Evolutionary conservation across 1,140 invertebrate genomes (phyloP).

Genomic region (Hyphantria cunea): DNA sequence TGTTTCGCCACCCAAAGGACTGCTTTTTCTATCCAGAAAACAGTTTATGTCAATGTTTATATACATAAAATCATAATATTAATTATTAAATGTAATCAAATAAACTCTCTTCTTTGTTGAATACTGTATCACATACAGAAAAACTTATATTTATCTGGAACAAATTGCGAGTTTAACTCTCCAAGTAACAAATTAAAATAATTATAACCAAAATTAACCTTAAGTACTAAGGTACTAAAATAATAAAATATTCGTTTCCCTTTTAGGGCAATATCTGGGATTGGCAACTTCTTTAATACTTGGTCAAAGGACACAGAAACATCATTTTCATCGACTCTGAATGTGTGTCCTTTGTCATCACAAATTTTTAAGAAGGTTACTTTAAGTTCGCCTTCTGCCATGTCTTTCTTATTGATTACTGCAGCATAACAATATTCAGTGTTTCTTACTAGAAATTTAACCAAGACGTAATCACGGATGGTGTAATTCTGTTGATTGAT

Average conservation of each 20-base stretch:
- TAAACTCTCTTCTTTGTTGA: too few species aligned
- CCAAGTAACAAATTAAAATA: too few species aligned
- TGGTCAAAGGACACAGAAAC: background rate
- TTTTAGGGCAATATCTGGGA: background rate
- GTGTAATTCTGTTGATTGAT: constrained; percentile 29
- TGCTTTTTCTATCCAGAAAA: too few species aligned
- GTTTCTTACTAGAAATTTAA: constrained; percentile 29
- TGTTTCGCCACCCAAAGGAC: too few species aligned
- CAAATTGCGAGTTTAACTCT: too few species aligned
- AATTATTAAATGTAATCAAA: too few species aligned
- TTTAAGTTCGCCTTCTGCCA: constrained; percentile 32
- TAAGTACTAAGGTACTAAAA: too few species aligned
- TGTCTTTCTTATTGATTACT: constrained; percentile 30
- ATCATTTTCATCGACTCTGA: constrained; percentile 25
- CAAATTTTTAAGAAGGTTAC: constrained; percentile 39
- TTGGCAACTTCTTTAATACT: background rate
- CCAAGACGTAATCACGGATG: constrained; percentile 29
- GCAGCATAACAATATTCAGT: constrained; percentile 36
- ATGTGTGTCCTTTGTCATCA: constrained; percentile 35
- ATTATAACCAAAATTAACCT: too few species aligned
- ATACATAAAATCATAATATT: too few species aligned
- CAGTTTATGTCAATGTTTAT: too few species aligned
- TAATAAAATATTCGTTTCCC: constrained; percentile 17
- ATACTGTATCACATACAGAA: too few species aligned
- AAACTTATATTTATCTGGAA: too few species aligned